These are phyloP conservation scores for Anarhynchus alexandrinus DNA, from an alignment of 2,113 vertebrate species.

Conservation along the genomic window DNA sequence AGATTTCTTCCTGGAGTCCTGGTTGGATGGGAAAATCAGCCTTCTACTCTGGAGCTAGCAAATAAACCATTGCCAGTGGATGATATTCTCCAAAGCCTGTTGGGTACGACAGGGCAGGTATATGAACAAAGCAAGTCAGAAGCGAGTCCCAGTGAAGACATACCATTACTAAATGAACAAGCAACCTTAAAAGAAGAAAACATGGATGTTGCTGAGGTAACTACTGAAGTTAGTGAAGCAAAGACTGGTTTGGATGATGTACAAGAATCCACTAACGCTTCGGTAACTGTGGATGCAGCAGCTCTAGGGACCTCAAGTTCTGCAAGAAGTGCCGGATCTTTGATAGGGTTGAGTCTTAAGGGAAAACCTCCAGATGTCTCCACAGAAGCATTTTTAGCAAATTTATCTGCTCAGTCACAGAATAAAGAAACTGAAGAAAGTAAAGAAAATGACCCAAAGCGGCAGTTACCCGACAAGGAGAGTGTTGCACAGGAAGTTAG, in stretches of 20 bases:
- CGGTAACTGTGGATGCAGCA: conserved; percentile 26
- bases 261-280: conserved; percentile 37
- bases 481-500: conserved; percentile 55
- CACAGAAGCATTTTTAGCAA: conserved; percentile 88
- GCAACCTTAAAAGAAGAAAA: conserved; percentile 64
- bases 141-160: conserved; percentile 55
- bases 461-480: conserved; percentile 57
- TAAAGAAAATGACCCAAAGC: conserved; percentile 65
- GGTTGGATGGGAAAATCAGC: conserved; percentile 88
- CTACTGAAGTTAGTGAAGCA: conserved; percentile 71
- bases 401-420: conserved; percentile 75
- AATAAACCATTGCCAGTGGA: conserved; percentile 76
- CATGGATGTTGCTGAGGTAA: conserved; percentile 75
- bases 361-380: conserved; percentile 94
- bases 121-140: conserved; percentile 64
- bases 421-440: conserved; percentile 70
- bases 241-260: conserved; percentile 45
- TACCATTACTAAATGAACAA: conserved; percentile 71
- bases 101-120: conserved; percentile 67
- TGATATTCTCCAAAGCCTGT: conserved; percentile 79
- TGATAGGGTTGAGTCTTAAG: conserved; percentile 80
- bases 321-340: conserved; percentile 43
- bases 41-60: conserved; percentile 82
- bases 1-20: conserved; percentile 95
- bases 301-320: conserved; percentile 57